Conservation (phyloP, 2,113 vertebrate genomes). For the Syngnathus typhle region DNA sequence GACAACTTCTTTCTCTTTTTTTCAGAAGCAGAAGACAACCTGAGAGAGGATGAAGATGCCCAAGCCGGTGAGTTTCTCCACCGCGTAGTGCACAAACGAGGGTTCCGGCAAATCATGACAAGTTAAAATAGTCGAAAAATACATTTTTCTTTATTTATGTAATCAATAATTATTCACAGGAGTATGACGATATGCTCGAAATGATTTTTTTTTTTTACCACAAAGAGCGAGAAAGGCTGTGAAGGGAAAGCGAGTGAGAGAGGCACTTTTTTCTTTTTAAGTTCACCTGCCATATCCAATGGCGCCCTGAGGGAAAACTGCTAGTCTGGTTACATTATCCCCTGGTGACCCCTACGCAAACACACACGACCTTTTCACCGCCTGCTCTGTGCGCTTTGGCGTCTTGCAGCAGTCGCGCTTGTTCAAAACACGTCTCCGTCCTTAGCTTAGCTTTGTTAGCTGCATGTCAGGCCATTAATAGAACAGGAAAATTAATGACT, state of each 20-base stretch:
- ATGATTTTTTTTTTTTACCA: background rate
- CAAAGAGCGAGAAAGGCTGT: constrained; percentile 15
- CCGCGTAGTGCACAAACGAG: too few relatives aligned
- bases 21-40: constrained; percentile 32
- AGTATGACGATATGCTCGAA: background rate
- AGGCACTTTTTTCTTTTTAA: constrained; percentile 56
- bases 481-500: too few relatives aligned
- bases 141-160: background rate
- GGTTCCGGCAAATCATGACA: background rate
- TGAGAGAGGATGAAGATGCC: constrained; percentile 58
- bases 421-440: background rate
- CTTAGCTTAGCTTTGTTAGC: constrained; percentile 10
- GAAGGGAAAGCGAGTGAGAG: constrained; percentile 19
- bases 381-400: background rate
- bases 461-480: background rate
- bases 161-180: background rate
- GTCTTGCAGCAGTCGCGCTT: background rate
- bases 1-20: constrained; percentile 50
- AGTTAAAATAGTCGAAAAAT: background rate
- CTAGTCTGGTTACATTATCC: constrained; percentile 49
- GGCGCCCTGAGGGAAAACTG: constrained; percentile 47
- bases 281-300: constrained; percentile 37
- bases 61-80: constrained; percentile 52
- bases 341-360: constrained; percentile 36
- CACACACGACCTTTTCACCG: constrained; percentile 25